Evolutionary conservation across 1,140 invertebrate genomes (phyloP).

Genomic region (Papilio xuthus): DNA sequence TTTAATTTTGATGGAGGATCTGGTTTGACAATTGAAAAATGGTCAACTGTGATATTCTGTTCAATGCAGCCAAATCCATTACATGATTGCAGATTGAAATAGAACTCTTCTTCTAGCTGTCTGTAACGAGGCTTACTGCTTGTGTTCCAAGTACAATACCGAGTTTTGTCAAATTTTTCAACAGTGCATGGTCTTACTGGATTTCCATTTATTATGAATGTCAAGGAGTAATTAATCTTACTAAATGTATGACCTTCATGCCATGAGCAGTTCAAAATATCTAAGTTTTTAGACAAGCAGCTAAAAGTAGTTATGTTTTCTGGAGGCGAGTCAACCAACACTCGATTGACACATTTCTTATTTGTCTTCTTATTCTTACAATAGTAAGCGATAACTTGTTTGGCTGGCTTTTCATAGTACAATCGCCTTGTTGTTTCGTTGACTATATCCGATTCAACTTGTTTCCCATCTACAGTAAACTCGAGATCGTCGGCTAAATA

Average conservation of each 20-base stretch:
- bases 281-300: constrained; percentile 86
- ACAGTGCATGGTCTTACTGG: constrained; percentile 54
- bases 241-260: constrained; percentile 80
- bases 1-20: constrained; percentile 82
- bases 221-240: constrained; percentile 82
- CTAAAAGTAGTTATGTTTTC: constrained; percentile 83
- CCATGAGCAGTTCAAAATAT: constrained; percentile 86
- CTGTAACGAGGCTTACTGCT: constrained; percentile 83
- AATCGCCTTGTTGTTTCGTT: constrained; percentile 67
- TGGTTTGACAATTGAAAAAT: constrained; percentile 85
- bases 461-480: constrained; percentile 52
- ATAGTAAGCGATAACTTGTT: constrained; percentile 56
- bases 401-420: constrained; percentile 59
- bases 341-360: constrained; percentile 61
- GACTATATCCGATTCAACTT: constrained; percentile 53
- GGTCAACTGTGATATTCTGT: constrained; percentile 82
- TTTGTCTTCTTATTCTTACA: constrained; percentile 62
- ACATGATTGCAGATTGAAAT: constrained; percentile 79
- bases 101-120: constrained; percentile 82
- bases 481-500: constrained; percentile 58
- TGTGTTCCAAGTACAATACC: constrained; percentile 80
- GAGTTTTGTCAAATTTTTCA: constrained; percentile 66
- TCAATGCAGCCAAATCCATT: constrained; percentile 82
- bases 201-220: constrained; percentile 75
- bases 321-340: constrained; percentile 74